phyloP scores from a whole-genome alignment of 1,140 invertebrate genomes.

The Apis laboriosa region DNA sequence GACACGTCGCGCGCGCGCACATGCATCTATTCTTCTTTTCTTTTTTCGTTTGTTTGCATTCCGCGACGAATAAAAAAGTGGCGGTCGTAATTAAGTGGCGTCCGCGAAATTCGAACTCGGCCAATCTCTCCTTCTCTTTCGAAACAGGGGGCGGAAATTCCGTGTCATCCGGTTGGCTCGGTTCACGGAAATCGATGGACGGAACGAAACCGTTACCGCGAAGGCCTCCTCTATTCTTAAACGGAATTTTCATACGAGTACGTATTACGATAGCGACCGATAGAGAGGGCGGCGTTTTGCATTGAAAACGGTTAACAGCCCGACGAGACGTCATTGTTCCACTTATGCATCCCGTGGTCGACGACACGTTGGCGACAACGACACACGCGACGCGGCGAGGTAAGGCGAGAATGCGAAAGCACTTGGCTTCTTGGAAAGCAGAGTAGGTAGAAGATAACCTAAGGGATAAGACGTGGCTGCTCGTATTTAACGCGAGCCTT shows the following conservation, averaged over 20 bases:
- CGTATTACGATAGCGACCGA: neutral
- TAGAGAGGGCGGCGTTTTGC: slow-evolving; percentile 43
- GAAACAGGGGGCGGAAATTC: too few species aligned
- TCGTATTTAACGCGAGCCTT: neutral
- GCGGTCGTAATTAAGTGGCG: slow-evolving; percentile 30
- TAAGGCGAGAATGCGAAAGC: slow-evolving; percentile 48
- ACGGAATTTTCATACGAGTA: slow-evolving; percentile 26
- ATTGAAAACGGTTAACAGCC: neutral
- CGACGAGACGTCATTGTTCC: slow-evolving; percentile 42
- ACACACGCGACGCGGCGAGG: slow-evolving; percentile 9
- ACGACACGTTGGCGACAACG: neutral
- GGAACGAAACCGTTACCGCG: too few species aligned
- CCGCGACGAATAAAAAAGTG: neutral
- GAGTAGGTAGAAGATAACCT: slow-evolving; percentile 46
- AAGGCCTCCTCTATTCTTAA: too few species aligned
- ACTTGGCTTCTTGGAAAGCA: slow-evolving; percentile 58
- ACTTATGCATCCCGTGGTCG: neutral
- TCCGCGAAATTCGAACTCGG: slow-evolving; percentile 52
- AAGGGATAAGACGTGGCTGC: too few species aligned
- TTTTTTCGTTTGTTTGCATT: neutral
- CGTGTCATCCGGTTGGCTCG: too few species aligned
- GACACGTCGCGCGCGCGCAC: neutral
- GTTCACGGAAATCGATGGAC: slow-evolving; percentile 53
- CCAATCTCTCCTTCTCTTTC: too few species aligned
- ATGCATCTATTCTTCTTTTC: slow-evolving; percentile 7